Evolutionary conservation across 2,888 invertebrate species (phyloP).

Genomic region (Anagyrus pseudococci): DNA sequence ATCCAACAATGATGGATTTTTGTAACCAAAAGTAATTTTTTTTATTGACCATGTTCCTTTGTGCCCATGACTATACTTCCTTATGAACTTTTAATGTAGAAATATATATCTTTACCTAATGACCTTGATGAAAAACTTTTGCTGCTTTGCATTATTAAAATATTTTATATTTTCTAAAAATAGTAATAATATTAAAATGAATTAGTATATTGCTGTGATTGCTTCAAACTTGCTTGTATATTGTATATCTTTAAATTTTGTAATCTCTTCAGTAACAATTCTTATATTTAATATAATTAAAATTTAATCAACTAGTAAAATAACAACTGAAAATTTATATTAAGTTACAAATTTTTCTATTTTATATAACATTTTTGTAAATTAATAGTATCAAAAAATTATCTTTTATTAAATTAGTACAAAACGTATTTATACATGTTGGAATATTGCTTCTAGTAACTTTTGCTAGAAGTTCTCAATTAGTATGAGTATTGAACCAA

Average conservation of each 20-base stretch:
- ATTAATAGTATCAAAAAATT: slow-evolving; percentile 1
- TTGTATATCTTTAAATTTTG: slow-evolving; percentile 11
- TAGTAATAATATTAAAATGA: slow-evolving; percentile 5
- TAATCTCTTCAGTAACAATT: too few relatives aligned
- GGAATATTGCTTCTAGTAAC: slow-evolving; percentile 6
- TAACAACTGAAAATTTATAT: not conserved
- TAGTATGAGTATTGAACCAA: too few relatives aligned
- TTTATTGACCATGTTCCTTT: too few relatives aligned
- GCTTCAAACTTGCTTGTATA: slow-evolving; percentile 15
- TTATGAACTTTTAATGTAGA: too few relatives aligned
- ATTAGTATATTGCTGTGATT: slow-evolving; percentile 8
- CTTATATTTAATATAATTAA: not conserved
- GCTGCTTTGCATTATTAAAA: slow-evolving; percentile 10
- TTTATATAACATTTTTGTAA: not conserved
- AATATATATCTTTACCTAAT: slow-evolving; percentile 9
- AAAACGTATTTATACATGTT: slow-evolving; percentile 1
- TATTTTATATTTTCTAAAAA: slow-evolving; percentile 11
- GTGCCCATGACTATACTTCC: not conserved
- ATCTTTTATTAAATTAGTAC: slow-evolving; percentile 11
- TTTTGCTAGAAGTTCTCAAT: slow-evolving; percentile 9
- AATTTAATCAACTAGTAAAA: not conserved
- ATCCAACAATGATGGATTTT: not conserved
- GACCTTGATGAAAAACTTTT: slow-evolving; percentile 3
- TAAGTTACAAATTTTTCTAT: not conserved
- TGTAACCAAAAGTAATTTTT: not conserved